A percentile compares a stretch with the other conserved stretches of the same genome.
These are phyloP conservation scores for Brachionus rubens DNA, from an alignment of 1,140 invertebrate species.

Conservation along the genomic window DNA sequence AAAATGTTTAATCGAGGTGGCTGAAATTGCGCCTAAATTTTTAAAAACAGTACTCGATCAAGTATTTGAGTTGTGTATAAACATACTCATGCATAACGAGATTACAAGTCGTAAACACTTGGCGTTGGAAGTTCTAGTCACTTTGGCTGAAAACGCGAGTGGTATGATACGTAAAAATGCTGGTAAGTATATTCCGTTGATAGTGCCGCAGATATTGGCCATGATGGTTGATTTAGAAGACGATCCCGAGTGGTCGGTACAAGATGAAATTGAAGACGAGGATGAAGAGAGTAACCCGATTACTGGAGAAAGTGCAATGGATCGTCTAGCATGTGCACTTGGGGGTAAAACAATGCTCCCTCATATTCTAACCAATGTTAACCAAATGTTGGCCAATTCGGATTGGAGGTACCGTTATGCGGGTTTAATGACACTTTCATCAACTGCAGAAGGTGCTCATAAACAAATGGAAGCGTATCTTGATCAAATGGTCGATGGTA, in stretches of 20 bases:
- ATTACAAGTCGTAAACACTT: conserved; percentile 68
- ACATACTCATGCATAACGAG: conserved; percentile 23
- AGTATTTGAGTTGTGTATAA: conserved; percentile 80
- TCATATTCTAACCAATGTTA: conserved; percentile 78
- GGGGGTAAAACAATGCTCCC: conserved; percentile 91
- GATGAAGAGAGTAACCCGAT: conserved; percentile 68
- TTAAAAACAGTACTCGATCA: conserved; percentile 76
- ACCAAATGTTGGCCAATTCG: conserved; percentile 76
- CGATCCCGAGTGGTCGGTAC: conserved; percentile 76
- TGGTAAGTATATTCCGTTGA: conserved; percentile 70
- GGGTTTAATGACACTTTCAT: conserved; percentile 95
- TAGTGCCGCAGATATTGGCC: conserved; percentile 76
- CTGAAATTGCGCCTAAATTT: conserved; percentile 86
- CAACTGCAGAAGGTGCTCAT: conserved; percentile 94
- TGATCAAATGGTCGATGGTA: conserved; percentile 76
- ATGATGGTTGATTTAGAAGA: conserved; percentile 98
- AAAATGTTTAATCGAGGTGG: conserved; percentile 86
- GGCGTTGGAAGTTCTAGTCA: conserved; percentile 86
- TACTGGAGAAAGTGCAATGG: conserved; percentile 90
- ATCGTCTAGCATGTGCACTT: conserved; percentile 80
- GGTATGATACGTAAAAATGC: conserved; percentile 87
- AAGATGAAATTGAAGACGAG: conserved; percentile 68
- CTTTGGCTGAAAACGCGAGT: conserved; percentile 86
- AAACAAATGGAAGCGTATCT: conserved; percentile 94
- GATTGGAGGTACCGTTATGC: conserved; percentile 74